phyloP scores from a whole-genome alignment of 2,797 vertebrate genomes.

The Falco columbarius region DNA sequence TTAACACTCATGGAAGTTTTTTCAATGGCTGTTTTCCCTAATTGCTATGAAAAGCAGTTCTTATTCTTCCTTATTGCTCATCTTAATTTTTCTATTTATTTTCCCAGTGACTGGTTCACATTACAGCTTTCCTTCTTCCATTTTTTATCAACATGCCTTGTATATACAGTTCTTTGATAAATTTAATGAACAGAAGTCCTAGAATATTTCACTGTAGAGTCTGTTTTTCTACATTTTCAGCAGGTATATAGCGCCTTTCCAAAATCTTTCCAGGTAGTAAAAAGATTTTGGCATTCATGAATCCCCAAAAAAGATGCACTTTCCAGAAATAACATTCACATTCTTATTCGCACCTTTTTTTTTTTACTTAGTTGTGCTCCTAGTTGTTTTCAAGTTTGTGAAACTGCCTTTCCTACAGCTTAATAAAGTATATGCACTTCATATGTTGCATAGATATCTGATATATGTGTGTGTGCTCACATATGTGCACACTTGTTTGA shows the following conservation, averaged over 20 bases:
- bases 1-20: neutral
- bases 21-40: neutral
- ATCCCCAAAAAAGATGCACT: accelerated
- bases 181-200: neutral
- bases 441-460: neutral
- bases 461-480: too few relatives aligned
- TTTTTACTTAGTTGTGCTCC: neutral
- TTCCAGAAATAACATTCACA: neutral
- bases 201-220: neutral
- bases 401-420: neutral
- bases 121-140: neutral
- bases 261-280: neutral
- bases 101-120: neutral
- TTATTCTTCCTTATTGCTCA: neutral
- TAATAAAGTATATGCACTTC: neutral
- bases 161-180: neutral
- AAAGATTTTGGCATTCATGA: neutral
- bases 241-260: neutral
- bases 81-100: neutral
- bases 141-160: neutral
- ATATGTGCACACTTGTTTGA: neutral
- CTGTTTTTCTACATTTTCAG: neutral
- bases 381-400: neutral
- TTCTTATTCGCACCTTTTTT: neutral
- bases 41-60: neutral